phyloP scores from a whole-genome alignment of 2,888 invertebrate species.

The Hypercompe scribonia region DNA sequence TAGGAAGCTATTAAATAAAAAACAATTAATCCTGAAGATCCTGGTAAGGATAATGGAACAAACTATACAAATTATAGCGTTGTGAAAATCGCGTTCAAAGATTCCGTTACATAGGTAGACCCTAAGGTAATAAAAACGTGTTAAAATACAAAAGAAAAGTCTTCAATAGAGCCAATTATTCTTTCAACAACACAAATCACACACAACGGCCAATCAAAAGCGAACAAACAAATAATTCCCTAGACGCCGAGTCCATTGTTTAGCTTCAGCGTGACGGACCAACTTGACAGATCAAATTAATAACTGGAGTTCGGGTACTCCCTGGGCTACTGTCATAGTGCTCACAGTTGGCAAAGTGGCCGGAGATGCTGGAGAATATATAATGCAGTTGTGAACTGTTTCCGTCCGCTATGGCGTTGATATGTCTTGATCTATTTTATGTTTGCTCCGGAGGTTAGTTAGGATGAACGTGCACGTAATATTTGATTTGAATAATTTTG shows the following conservation, averaged over 20 bases:
- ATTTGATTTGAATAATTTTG: not conserved
- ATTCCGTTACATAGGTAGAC: too few relatives aligned
- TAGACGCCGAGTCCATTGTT: conserved; percentile 38
- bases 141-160: not conserved
- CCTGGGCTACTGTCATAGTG: conserved; percentile 43
- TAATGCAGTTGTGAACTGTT: conserved; percentile 45
- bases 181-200: conserved; percentile 18
- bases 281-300: conserved; percentile 52
- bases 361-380: conserved; percentile 29
- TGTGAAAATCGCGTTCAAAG: too few relatives aligned
- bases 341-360: conserved; percentile 41
- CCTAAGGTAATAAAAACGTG: too few relatives aligned
- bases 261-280: conserved; percentile 20
- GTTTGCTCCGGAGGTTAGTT: not conserved
- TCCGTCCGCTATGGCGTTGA: conserved; percentile 19
- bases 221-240: conserved; percentile 33
- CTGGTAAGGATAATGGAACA: too few relatives aligned
- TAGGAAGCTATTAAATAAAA: too few relatives aligned
- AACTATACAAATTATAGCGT: too few relatives aligned
- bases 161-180: conserved; percentile 9
- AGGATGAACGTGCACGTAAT: not conserved
- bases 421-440: not conserved
- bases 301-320: conserved; percentile 39
- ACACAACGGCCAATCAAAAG: conserved; percentile 27
- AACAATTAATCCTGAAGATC: too few relatives aligned